A percentile compares a stretch with the other conserved stretches of the same genome.
These are phyloP conservation scores for Macrotus californicus DNA, from an alignment of 2,113 vertebrate genomes.

Conservation along the genomic window DNA sequence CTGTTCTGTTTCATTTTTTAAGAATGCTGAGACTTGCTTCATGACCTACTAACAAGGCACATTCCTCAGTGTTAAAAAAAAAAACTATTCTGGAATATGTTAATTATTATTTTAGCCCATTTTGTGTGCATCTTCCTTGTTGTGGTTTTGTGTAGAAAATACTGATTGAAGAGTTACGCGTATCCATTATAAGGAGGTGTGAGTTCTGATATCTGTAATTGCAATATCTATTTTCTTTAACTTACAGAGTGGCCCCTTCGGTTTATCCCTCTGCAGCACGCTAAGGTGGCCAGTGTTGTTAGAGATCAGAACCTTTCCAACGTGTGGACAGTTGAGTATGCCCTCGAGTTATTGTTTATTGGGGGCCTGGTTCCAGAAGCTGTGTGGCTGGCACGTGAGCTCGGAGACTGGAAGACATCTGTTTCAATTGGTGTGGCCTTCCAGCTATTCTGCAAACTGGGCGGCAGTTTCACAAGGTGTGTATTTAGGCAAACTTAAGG, in stretches of 20 bases:
- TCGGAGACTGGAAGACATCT: conserved; percentile 96
- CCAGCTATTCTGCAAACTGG: conserved; percentile 76
- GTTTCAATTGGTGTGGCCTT: conserved; percentile 88
- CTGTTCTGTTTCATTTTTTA: neutral
- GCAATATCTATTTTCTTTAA: neutral
- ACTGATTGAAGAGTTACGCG: neutral
- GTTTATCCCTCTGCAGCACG: conserved; percentile 83
- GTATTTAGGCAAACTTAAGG: conserved; percentile 1
- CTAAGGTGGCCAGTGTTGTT: conserved; percentile 80
- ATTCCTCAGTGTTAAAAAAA: neutral
- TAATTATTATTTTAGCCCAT: neutral
- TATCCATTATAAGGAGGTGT: neutral
- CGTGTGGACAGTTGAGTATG: conserved; percentile 92
- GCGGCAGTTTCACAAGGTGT: conserved; percentile 78
- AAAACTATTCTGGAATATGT: neutral
- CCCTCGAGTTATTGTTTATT: conserved; percentile 90
- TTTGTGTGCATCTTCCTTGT: neutral
- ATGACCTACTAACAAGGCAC: neutral
- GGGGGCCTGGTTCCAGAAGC: conserved; percentile 92
- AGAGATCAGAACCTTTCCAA: conserved; percentile 88
- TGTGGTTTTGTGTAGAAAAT: neutral
- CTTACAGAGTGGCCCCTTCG: conserved; percentile 78
- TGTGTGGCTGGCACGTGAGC: conserved; percentile 87
- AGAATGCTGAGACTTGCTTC: neutral
- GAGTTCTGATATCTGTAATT: neutral